Evolutionary conservation across 2,797 vertebrate species (phyloP), one percentile per base, ranked within the genome.

Genomic region (Clamator glandarius): DNA sequence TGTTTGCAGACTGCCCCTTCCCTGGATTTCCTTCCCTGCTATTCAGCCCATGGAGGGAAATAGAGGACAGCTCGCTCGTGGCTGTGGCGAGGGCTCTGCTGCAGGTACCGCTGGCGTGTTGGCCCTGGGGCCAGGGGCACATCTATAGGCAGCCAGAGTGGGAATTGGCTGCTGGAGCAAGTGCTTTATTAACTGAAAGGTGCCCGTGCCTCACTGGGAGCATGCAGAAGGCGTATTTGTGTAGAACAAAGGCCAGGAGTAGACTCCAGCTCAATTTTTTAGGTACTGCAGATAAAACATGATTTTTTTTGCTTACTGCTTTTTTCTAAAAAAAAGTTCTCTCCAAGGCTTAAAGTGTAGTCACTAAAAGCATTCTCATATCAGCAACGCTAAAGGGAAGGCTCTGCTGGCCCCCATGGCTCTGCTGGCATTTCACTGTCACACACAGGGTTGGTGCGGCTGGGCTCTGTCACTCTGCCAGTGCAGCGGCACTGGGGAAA

Each of bases 391-490:
- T 63, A 4, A 64, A 52, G 58, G 72, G 39, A 42, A 63, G 36
- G 39, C 41, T 83, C 68, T 0, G 0, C 3, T 8, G 55, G 61
- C 4, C n/a, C 55, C 46, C 0, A 0, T 58, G 59, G 39, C 59
- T 62, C 42, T 58, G 0, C 0, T 0, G 0, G 19, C 29, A 21
- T 88, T 73, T 54, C 70, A 42, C 51, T 1, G 2, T 72, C 62
- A 33, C 7, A 0, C 1, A 3, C 20, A 23, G 63, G 12, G 3
- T 33, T 52, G 33, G 39, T 87, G 74, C 14, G 0, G 1, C 63
- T 62, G 59, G 48, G 15, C 8, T 44, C 46, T 5, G 3, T 41
- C 2, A 0, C 35, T 61, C 13, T 25, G 44, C 23, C 2, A 1
- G 10, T 20, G 16, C 0, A n/a, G n/a, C n/a, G n/a, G n/a, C 2